A percentile compares a stretch with the other conserved stretches of the same genome.
phyloP scores from a whole-genome alignment of 1,140 invertebrate genomes.

The Hypsibius dujardini region DNA sequence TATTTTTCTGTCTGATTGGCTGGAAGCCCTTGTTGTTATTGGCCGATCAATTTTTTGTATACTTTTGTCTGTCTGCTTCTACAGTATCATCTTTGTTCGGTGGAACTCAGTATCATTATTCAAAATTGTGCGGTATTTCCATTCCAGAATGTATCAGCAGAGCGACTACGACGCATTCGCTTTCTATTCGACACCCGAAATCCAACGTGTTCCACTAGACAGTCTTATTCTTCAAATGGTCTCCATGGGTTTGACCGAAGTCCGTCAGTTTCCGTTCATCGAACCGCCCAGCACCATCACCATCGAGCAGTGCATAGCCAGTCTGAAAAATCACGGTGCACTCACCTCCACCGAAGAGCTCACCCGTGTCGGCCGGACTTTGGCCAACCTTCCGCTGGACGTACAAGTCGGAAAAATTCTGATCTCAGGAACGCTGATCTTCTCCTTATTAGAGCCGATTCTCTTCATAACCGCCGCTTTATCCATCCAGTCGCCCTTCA shows the following conservation, averaged over 20 bases:
- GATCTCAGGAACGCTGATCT: conserved; percentile 53
- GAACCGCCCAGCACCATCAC: conserved; percentile 58
- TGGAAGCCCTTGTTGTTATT: too few species aligned
- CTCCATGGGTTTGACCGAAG: conserved; percentile 75
- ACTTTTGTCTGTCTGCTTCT: background rate
- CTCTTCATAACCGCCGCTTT: conserved; percentile 73
- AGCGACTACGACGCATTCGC: conserved; percentile 59
- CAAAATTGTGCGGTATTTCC: conserved; percentile 34
- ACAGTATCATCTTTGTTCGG: background rate
- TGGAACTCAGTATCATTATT: conserved; percentile 24
- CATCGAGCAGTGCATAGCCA: conserved; percentile 66
- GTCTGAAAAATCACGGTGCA: conserved; percentile 73
- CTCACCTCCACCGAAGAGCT: conserved; percentile 61
- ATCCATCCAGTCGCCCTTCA: conserved; percentile 81
- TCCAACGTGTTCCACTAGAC: conserved; percentile 76
- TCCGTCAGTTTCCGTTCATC: conserved; percentile 80
- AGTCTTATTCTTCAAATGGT: conserved; percentile 83
- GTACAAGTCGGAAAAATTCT: conserved; percentile 88
- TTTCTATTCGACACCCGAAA: conserved; percentile 67
- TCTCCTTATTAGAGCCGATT: conserved; percentile 58
- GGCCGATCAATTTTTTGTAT: background rate
- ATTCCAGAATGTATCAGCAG: conserved; percentile 67
- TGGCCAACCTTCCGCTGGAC: conserved; percentile 79
- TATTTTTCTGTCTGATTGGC: too few species aligned
- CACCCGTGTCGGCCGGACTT: conserved; percentile 69